These are phyloP conservation scores for Bufo bufo DNA, from an alignment of 2,113 vertebrate genomes.

Conservation along the genomic window DNA sequence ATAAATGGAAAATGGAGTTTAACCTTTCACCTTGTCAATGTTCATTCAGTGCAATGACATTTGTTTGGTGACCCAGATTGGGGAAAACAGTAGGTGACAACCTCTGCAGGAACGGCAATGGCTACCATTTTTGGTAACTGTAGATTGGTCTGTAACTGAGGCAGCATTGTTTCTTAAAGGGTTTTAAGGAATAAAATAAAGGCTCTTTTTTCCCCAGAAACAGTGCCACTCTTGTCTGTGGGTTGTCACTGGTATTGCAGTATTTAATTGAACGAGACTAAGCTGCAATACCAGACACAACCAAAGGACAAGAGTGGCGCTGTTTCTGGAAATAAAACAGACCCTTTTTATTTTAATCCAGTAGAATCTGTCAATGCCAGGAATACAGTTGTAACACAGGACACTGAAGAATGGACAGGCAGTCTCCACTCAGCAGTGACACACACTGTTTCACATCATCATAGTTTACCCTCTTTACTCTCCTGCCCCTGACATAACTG, in stretches of 20 bases:
- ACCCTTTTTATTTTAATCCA: neutral
- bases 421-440: neutral
- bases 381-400: neutral
- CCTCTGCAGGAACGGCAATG: too few species aligned
- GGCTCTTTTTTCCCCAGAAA: too few species aligned
- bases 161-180: too few species aligned
- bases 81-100: neutral
- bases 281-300: neutral
- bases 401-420: neutral
- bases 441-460: neutral
- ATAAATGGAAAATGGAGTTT: too few species aligned
- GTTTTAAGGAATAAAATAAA: too few species aligned
- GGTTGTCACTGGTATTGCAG: neutral
- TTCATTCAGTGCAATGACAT: too few species aligned
- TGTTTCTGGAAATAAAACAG: neutral
- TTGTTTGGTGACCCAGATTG: too few species aligned
- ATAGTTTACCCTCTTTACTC: neutral
- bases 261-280: neutral
- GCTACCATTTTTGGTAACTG: too few species aligned
- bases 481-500: neutral
- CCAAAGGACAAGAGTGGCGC: neutral
- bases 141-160: too few species aligned
- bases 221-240: neutral
- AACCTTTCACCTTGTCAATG: too few species aligned
- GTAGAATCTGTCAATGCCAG: neutral